Percentiles rank a stretch among this genome's conserved stretches.
Evolutionary conservation across 2,888 invertebrate species (phyloP).

Genomic region (Lycocerus yunnanus): DNA sequence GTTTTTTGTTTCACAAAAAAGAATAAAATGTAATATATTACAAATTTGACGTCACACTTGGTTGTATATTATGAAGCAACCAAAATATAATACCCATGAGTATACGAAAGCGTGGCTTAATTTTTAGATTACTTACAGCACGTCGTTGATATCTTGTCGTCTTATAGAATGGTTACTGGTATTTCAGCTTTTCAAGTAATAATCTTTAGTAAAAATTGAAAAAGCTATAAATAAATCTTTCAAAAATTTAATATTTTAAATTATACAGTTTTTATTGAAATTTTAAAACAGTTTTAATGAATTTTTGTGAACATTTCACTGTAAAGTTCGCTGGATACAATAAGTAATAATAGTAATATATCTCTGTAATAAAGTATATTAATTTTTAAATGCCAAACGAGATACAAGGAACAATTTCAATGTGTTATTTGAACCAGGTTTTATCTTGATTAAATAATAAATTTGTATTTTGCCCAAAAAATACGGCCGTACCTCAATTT

Average conservation of each 20-base stretch:
- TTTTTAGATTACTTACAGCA: background rate
- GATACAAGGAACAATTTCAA: background rate
- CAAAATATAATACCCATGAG: background rate
- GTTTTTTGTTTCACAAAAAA: background rate
- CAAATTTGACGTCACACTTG: background rate
- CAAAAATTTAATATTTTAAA: background rate
- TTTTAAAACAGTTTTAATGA: background rate
- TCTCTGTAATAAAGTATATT: background rate
- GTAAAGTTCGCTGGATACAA: background rate
- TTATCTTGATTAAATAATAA: background rate
- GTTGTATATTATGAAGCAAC: background rate
- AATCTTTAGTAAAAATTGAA: background rate
- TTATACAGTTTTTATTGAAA: background rate
- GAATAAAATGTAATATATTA: background rate
- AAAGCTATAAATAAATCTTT: background rate
- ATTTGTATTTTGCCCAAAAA: background rate
- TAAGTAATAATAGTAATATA: background rate
- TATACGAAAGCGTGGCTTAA: background rate
- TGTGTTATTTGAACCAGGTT: background rate
- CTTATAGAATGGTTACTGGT: background rate
- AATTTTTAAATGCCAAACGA: background rate
- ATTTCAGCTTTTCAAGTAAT: background rate
- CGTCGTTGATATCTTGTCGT: background rate
- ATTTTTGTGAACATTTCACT: background rate
- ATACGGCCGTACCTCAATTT: background rate